These are phyloP conservation scores for Mobula birostris DNA, from an alignment of 2,113 vertebrate species.

Conservation along the genomic window DNA sequence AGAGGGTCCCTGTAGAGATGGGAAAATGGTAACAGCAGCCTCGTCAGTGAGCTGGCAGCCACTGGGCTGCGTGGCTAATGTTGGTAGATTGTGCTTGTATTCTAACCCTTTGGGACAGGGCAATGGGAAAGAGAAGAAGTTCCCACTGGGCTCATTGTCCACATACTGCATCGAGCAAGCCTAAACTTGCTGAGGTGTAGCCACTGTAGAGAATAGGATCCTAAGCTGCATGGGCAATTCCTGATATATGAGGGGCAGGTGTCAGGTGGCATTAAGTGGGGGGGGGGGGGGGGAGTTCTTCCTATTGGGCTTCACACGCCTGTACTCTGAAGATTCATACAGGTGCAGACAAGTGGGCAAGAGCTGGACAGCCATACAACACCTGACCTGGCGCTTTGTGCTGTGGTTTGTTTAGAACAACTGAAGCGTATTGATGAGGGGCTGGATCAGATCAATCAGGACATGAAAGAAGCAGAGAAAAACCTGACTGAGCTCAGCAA, in stretches of 20 bases:
- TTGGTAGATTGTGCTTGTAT: not conserved
- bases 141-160: too few relatives aligned
- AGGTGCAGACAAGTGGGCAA: too few relatives aligned
- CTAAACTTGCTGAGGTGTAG: not conserved
- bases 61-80: not conserved
- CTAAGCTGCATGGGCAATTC: not conserved
- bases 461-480: constrained; percentile 90
- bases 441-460: constrained; percentile 96
- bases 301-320: not conserved
- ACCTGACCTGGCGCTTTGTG: not conserved
- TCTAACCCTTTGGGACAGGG: not conserved
- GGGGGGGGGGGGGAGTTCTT: not conserved
- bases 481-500: constrained; percentile 90
- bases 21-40: too few relatives aligned
- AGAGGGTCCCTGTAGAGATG: not conserved
- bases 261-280: not conserved
- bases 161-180: not conserved
- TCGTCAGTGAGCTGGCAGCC: not conserved
- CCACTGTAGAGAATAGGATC: not conserved
- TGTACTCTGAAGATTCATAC: not conserved
- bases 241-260: not conserved
- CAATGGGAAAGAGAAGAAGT: too few relatives aligned
- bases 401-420: constrained; percentile 67
- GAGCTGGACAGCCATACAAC: not conserved
- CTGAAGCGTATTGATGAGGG: constrained; percentile 77